Evolutionary conservation across 2,888 invertebrate species (phyloP), one percentile per base, ranked within the genome.

Genomic region (Spilarctia lutea): DNA sequence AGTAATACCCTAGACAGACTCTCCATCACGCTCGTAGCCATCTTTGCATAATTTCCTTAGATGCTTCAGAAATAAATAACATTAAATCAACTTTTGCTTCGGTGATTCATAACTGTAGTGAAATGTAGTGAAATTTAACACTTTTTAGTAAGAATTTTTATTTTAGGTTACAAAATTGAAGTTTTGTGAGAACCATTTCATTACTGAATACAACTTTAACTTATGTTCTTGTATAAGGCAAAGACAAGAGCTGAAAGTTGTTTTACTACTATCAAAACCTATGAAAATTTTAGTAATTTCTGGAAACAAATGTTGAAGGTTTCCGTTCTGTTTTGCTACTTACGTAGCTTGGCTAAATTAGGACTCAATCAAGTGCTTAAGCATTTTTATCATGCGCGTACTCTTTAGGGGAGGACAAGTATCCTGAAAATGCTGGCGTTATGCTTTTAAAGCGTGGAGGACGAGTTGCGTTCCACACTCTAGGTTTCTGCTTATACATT

Each of bases 1-100:
- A 89, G 91, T 94, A 94, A 94, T 94, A 90, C 94, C 89, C 81
- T 81, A 87, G 92, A 92, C 94, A 92, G 91, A 89, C 88, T 87
- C 90, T 92, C 90, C 91, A 91, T 94, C 94, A 94, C 94, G 93
- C 87, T 80, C 90, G 89, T 80, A 87, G 88, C 86, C 88, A 87
- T 87, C 90, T 86, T 86, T 89, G 91, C 92, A 93, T 93, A 93
- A 94, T 93, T 92, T 92, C 87, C 90, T 87, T 84, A 90, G 88
- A 89, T 89, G 86, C 88, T 88, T 82, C 77, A 83, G 81, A 88
- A 92, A 93, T 93, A 93, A 94, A 94, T 92, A 93, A 92, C 90
- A 91, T 92, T 91, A 91, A 92, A 93, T 92, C 90, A 93, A 91
- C 89, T 87, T 87, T 88, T 63, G 52, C 73, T 65, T 74, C 35